These are phyloP conservation scores for Tachyglossus aculeatus DNA, from an alignment of 2,797 vertebrate species.

Conservation along the genomic window DNA sequence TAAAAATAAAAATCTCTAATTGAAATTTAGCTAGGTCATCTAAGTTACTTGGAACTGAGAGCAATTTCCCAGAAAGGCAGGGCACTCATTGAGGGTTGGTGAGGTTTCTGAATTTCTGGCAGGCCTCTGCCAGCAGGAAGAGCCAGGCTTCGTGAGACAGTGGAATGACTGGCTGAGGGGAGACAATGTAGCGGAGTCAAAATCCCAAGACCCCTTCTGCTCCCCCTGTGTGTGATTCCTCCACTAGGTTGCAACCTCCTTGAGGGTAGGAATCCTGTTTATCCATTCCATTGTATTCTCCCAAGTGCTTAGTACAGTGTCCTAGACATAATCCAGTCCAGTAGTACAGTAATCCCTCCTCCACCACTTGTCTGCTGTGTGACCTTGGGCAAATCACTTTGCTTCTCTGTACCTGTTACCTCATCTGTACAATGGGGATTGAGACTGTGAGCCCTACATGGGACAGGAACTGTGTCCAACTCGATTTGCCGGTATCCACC, in stretches of 20 bases:
- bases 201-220: background rate
- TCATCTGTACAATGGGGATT: too few species aligned
- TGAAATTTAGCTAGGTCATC: conserved; percentile 37
- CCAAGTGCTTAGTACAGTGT: too few species aligned
- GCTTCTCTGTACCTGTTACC: too few species aligned
- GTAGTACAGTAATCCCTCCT: background rate
- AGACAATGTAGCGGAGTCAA: background rate
- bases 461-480: too few species aligned
- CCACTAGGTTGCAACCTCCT: too few species aligned
- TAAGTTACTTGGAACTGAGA: conserved; percentile 23
- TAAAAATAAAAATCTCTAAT: conserved; percentile 36
- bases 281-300: too few species aligned
- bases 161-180: background rate
- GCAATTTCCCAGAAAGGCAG: conserved; percentile 10
- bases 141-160: background rate
- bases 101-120: background rate
- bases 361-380: too few species aligned
- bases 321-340: background rate
- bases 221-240: too few species aligned
- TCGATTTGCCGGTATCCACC: too few species aligned
- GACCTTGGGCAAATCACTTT: too few species aligned
- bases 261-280: too few species aligned
- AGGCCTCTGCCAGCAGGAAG: background rate
- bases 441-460: too few species aligned
- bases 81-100: background rate